Evolutionary conservation across 2,888 invertebrate genomes (phyloP).

Genomic region (Chymomyza procnemis): DNA sequence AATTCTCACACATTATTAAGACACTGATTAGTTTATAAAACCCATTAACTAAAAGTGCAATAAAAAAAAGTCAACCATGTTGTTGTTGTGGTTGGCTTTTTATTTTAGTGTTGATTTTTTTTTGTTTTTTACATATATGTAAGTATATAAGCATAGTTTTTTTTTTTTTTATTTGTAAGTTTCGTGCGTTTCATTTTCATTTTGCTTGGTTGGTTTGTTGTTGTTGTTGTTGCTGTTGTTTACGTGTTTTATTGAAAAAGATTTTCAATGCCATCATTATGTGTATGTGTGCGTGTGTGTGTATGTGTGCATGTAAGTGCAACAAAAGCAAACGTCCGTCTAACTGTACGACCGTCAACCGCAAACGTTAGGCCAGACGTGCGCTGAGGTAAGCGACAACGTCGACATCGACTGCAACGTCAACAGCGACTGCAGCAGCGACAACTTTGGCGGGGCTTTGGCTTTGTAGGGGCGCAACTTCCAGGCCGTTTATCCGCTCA

Average conservation of each 20-base stretch:
- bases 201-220: constrained; percentile 24
- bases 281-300: constrained; percentile 33
- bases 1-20: neutral
- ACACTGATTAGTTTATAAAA: neutral
- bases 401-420: constrained; percentile 28
- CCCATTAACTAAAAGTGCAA: constrained; percentile 1
- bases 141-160: neutral
- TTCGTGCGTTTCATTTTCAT: constrained; percentile 32
- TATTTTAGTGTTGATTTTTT: constrained; percentile 11
- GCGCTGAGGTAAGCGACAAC: constrained; percentile 18
- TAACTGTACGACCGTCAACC: constrained; percentile 71
- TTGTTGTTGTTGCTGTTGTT: constrained; percentile 43
- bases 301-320: constrained; percentile 53
- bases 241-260: constrained; percentile 72
- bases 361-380: constrained; percentile 29
- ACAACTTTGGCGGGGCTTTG: constrained; percentile 10
- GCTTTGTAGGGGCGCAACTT: constrained; percentile 2
- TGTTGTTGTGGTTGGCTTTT: constrained; percentile 8
- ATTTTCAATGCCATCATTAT: constrained; percentile 70
- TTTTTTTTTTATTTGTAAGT: constrained; percentile 7
- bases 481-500: constrained; percentile 54
- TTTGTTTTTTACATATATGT: neutral
- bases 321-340: constrained; percentile 70
- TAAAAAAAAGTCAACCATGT: constrained; percentile 39
- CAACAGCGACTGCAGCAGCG: constrained; percentile 25